Evolutionary conservation across 2,113 vertebrate genomes (phyloP), one percentile per base, ranked within the genome.

Genomic region (Mungos mungo): DNA sequence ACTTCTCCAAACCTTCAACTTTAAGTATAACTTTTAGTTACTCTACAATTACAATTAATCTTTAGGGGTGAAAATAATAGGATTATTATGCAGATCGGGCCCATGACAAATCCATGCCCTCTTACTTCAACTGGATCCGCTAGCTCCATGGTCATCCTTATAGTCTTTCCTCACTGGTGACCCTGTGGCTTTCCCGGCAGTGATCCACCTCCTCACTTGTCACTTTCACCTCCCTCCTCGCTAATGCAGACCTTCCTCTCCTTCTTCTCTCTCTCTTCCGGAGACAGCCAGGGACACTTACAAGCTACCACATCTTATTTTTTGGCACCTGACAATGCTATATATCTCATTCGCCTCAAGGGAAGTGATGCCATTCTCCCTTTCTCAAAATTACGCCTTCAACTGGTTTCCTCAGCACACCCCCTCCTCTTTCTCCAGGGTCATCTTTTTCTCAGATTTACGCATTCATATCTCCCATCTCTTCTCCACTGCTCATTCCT

Each of bases 401-500:
- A 7, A 25, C 57, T 79, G 16, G 0, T 35, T 74, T 90, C 86
- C 80, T 38, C 47, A 45, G 3, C 31, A 21, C 35, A n/a, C 35
- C 7, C 6, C 25, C 19, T 35, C 15, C 16, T 69, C 15, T 27
- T 16, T 45, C 13, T 38, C 23, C 16, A 71, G n/a, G 7, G 13
- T 63, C 54, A 13, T n/a, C 50, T 33, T 25, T 33, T 80, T 88
- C 60, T 94, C 41, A 85, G 0, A 88, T 60, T 71, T 35, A 35
- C 7, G 7, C 38, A 88, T 83, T 93, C 31, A 33, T 19, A 14
- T 84, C 38, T 54, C 76, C 45, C 7, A 18, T 41, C n/a, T 95
- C 79, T 41, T 96, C 41, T 87, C 54, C 38, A 72, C 38, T 84
- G 8, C 10, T 72, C 69, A 23, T 90, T 72, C 72, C 66, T 71